Conservation (phyloP, 1,140 invertebrate species). For the Megathymus violae region DNA sequence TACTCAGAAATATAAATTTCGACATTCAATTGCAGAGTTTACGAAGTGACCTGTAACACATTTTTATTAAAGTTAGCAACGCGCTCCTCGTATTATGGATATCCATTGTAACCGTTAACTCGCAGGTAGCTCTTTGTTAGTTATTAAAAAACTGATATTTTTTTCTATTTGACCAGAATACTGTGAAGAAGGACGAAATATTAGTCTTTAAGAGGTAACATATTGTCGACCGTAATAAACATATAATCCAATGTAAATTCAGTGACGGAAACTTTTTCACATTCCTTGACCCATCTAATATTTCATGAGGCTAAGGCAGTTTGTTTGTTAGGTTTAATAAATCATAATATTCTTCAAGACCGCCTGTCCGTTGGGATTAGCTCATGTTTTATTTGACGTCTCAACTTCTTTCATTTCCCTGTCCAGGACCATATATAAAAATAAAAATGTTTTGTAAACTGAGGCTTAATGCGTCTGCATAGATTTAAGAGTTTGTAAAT, state of each 20-base stretch:
- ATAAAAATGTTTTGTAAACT: conserved; percentile 51
- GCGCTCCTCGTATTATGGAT: too few relatives aligned
- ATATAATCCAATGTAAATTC: conserved; percentile 33
- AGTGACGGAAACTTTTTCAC: conserved; percentile 37
- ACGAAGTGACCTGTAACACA: too few relatives aligned
- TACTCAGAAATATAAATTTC: too few relatives aligned
- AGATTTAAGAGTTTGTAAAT: conserved; percentile 11
- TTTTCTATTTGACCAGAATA: too few relatives aligned
- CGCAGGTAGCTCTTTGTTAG: too few relatives aligned
- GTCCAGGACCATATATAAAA: conserved; percentile 47
- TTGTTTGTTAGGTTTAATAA: conserved; percentile 59
- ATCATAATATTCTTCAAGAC: conserved; percentile 61
- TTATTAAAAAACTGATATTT: too few relatives aligned
- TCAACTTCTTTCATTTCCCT: conserved; percentile 49
- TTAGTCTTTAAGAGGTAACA: too few relatives aligned
- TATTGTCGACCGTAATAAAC: too few relatives aligned
- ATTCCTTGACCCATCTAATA: conserved; percentile 44
- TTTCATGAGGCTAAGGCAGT: conserved; percentile 46
- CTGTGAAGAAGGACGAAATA: too few relatives aligned
- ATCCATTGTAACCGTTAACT: too few relatives aligned
- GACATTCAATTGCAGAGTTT: too few relatives aligned
- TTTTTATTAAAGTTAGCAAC: too few relatives aligned
- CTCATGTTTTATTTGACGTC: conserved; percentile 64
- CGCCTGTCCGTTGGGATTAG: conserved; percentile 52
- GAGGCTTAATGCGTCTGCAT: conserved; percentile 10